These are phyloP conservation scores for Butorides virescens DNA, from an alignment of 2,113 vertebrate genomes.

Conservation along the genomic window DNA sequence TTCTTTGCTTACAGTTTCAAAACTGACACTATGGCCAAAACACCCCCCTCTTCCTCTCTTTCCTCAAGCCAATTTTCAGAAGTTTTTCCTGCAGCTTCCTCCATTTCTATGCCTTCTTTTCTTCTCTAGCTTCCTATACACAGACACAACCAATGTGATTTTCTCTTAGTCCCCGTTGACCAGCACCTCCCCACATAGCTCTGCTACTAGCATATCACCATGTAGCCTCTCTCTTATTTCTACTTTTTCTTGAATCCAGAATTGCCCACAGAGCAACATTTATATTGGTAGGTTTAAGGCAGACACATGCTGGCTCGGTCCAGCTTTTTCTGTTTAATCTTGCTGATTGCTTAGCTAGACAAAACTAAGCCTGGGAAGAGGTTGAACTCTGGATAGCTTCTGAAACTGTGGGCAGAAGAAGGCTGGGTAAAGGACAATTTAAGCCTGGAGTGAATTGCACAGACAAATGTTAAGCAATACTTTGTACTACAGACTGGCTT, in stretches of 20 bases:
- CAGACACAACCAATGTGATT: neutral
- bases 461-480: neutral
- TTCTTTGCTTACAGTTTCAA: neutral
- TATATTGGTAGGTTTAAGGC: neutral
- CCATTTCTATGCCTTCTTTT: neutral
- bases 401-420: neutral
- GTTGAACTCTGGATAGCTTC: neutral
- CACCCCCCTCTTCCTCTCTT: neutral
- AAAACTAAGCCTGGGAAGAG: neutral
- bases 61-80: neutral
- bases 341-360: neutral
- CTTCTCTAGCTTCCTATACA: neutral
- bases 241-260: neutral
- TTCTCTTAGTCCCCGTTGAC: neutral
- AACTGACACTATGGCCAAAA: neutral
- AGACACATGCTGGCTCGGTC: neutral
- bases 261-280: neutral
- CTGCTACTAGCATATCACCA: neutral
- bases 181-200: neutral
- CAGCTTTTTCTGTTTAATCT: neutral
- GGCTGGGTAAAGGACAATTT: neutral
- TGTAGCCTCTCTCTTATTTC: neutral
- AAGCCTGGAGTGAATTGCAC: neutral
- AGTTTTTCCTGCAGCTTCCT: neutral
- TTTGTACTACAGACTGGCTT: neutral